Evolutionary conservation across 2,888 invertebrate species (phyloP), one percentile per base, ranked within the genome.

Genomic region (Stenodera caucasica): DNA sequence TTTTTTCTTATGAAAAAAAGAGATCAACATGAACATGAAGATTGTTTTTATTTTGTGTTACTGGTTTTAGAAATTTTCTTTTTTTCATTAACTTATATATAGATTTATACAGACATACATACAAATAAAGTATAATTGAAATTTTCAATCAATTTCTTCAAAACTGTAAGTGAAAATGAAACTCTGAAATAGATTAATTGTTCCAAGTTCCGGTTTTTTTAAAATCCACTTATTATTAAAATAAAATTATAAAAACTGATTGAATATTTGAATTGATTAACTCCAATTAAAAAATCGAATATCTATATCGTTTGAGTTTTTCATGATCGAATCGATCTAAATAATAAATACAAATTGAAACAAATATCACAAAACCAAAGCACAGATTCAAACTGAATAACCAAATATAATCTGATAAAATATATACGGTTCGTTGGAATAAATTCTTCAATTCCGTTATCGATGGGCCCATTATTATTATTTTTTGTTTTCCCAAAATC

Each of bases 321-420:
- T 56, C 56, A 15, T 49, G 37, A 53, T 55, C 57, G 8, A 60
- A 23, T 53, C 53, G 35, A 14, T 57, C 35, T 29, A 60, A 15
- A 7, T 57, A 14, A n/a, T 60, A 50, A 5, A 60, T 8, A 57
- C 60, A 52, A 37, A 60, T 57, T 12, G 60, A 56, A 37, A 53
- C 53, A 12, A 57, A 57, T 21, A 60, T 60, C 30, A 60, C 60
- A 32, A 56, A 33, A 33, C 53, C 60, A 33, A 60, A 60, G 21
- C 60, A 60, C 29, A 60, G 18, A 32, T 60, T 60, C n/a, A 60
- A 26, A 23, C 53, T 53, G 49, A 60, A 60, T 14, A 26, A n/a
- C 15, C 53, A 56, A 33, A 60, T 30, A 30, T 30, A 30, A n/a
- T n/a, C n/a, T n/a, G n/a, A n/a, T n/a, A n/a, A n/a, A n/a, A n/a